phyloP scores from a whole-genome alignment of 2,113 vertebrate genomes.

The Takifugu bimaculatus region DNA sequence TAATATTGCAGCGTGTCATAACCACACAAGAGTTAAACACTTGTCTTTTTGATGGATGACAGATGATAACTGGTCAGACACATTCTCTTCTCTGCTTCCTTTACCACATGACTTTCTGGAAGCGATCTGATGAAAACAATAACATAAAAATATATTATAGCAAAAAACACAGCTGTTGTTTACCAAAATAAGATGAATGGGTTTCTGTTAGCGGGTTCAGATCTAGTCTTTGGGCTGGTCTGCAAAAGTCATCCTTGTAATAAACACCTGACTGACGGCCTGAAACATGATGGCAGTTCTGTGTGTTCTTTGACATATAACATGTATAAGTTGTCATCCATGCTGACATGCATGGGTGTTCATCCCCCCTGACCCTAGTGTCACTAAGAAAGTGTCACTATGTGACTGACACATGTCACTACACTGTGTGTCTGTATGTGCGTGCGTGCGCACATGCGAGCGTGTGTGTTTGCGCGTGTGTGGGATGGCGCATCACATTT shows the following conservation, averaged over 20 bases:
- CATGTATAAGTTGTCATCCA: slow-evolving; percentile 23
- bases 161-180: too few relatives aligned
- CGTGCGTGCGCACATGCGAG: slow-evolving; percentile 5
- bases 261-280: not conserved
- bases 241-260: slow-evolving; percentile 3
- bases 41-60: too few relatives aligned
- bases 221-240: slow-evolving; percentile 13
- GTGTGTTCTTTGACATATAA: slow-evolving; percentile 6
- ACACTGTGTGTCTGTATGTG: slow-evolving; percentile 30
- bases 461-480: slow-evolving; percentile 17
- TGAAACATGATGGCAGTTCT: slow-evolving; percentile 19
- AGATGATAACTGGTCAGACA: not conserved
- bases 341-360: slow-evolving; percentile 7
- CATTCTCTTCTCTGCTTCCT: too few relatives aligned
- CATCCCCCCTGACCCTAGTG: slow-evolving; percentile 11
- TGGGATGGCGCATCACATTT: slow-evolving; percentile 52
- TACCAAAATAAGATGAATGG: too few relatives aligned
- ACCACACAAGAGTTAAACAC: too few relatives aligned
- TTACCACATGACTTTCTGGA: too few relatives aligned
- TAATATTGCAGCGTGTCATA: too few relatives aligned
- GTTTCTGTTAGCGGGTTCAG: not conserved
- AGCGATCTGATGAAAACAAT: too few relatives aligned
- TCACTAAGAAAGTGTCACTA: slow-evolving; percentile 41
- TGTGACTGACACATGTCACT: slow-evolving; percentile 50
- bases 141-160: too few relatives aligned